Evolutionary conservation across 2,888 invertebrate genomes (phyloP), one percentile per base, ranked within the genome.

Genomic region (Syritta pipiens): DNA sequence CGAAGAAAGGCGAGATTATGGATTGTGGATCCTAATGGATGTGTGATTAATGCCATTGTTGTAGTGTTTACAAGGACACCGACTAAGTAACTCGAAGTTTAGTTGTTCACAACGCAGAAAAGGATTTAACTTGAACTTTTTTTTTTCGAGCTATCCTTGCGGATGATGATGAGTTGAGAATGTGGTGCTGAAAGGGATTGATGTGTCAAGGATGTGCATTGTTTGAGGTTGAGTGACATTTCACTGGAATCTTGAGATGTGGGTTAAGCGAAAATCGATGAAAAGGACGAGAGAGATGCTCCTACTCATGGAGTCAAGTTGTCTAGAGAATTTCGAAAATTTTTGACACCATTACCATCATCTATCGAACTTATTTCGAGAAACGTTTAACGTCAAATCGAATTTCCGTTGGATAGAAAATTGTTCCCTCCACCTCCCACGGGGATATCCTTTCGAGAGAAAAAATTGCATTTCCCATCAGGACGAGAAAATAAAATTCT

Each of bases 31-130:
- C 48, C 72, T 63, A 72, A 72, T 63, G 72, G 72, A 72, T 63
- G 40, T 63, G 46, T 65, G 55, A 72, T 57, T 49, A 55, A 72
- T 63, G 72, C 32, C 26, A 63, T 57, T 72, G 63, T 72, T 14
- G 19, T 9, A 19, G 55, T 48, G 32, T 57, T 63, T 57, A 72
- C 55, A 63, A 72, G 40, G 48, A 72, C 40, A 62, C 46, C 20
- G 32, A 48, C 12, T 53, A 28, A 32, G 57, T 42, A 42, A 32
- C 7, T n/a, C 20, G 12, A 63, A 32, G n/a, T 46, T 35, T 32
- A 20, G 28, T 48, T 22, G 22, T 2, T 28, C 30, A 22, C 62
- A 28, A 24, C 37, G 22, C 19, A 4, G 7, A 10, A 51, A 51
- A 69, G 59, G 59, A 49, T 59, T 51, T 42, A 1, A 24, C 49